Conservation (phyloP, 1,140 invertebrate species). For the Polypedilum pembai region DNA sequence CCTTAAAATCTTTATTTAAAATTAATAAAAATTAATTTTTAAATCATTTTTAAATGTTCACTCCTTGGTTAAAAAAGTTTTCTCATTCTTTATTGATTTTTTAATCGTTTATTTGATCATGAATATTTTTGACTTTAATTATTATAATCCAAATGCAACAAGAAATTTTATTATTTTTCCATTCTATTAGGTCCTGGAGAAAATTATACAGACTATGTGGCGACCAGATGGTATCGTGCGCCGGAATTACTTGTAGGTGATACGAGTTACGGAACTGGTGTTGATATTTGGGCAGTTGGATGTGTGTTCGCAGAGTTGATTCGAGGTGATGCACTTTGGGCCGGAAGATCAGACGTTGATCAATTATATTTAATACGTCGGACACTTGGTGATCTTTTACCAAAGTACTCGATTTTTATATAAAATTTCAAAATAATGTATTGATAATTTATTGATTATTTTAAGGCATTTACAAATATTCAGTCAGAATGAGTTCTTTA, state of each 20-base stretch:
- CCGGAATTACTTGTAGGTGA: constrained; percentile 96
- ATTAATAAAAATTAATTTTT: no score
- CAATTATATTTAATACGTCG: constrained; percentile 92
- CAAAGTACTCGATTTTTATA: constrained; percentile 37
- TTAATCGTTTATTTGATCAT: no score
- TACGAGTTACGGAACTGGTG: constrained; percentile 91
- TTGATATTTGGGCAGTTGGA: constrained; percentile 41
- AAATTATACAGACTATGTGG: constrained; percentile 99
- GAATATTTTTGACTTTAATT: no score
- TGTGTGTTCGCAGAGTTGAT: constrained; percentile 95
- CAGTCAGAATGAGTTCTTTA: constrained; percentile 87
- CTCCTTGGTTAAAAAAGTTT: no score
- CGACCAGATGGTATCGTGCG: constrained; percentile 95
- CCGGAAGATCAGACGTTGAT: constrained; percentile 96
- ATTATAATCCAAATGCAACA: no score
- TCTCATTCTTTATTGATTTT: no score
- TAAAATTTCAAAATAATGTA: not conserved
- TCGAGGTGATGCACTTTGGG: constrained; percentile 93
- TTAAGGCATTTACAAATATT: constrained; percentile 88
- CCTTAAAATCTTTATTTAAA: no score
- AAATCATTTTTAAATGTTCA: no score
- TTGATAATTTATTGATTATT: not conserved
- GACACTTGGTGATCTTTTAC: constrained; percentile 83
- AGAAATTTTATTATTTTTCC: no score
- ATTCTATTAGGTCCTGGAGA: constrained; percentile 71